Evolutionary conservation across 2,113 vertebrate genomes (phyloP).

Genomic region (Malurus elegans): DNA sequence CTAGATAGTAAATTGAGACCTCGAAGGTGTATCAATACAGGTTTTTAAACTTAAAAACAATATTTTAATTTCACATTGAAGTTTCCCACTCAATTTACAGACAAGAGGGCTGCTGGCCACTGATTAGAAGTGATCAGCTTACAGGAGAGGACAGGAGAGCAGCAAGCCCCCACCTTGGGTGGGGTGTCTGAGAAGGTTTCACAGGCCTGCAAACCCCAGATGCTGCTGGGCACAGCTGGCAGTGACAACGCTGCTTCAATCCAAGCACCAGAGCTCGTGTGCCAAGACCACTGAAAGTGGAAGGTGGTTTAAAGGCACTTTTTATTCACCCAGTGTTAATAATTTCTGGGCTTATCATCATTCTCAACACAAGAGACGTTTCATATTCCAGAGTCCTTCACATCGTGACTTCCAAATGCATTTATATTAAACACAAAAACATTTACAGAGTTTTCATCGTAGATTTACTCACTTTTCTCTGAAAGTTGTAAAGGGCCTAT

Average conservation of each 20-base stretch:
- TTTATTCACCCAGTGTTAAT: background rate
- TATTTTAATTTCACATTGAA: background rate
- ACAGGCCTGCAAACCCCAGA: background rate
- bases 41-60: background rate
- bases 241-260: background rate
- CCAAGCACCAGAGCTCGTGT: background rate
- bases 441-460: background rate
- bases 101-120: background rate
- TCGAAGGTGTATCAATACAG: background rate
- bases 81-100: background rate
- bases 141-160: background rate
- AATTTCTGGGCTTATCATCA: background rate
- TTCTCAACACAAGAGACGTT: background rate
- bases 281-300: background rate
- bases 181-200: accelerated
- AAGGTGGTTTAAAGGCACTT: background rate
- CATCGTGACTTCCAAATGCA: background rate
- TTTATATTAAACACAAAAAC: background rate
- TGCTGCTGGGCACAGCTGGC: background rate
- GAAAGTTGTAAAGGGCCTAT: background rate
- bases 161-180: accelerated
- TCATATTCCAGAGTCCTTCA: background rate
- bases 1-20: background rate
- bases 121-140: background rate
- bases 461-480: background rate